These are phyloP conservation scores for Macrostomum lignano DNA, from an alignment of 1,140 invertebrate genomes.

Conservation along the genomic window DNA sequence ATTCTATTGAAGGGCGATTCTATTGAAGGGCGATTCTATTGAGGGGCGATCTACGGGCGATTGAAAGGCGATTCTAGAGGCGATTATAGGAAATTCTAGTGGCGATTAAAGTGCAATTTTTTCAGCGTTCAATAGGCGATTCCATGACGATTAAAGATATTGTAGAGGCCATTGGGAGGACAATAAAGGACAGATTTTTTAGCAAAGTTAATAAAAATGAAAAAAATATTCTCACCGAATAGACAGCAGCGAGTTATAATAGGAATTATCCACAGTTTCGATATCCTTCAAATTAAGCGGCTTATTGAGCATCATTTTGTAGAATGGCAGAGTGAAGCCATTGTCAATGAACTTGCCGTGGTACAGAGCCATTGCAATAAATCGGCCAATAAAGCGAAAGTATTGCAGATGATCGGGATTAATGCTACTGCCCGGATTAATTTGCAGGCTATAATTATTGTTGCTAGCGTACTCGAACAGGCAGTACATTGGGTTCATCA, in stretches of 20 bases:
- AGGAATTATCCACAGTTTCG: slow-evolving; percentile 48
- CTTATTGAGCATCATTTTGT: slow-evolving; percentile 87
- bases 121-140: too few species aligned
- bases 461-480: slow-evolving; percentile 98
- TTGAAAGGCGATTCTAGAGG: too few species aligned
- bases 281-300: slow-evolving; percentile 68
- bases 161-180: too few species aligned
- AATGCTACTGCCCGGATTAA: slow-evolving; percentile 95
- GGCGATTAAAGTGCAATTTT: too few species aligned
- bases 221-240: slow-evolving; percentile 28
- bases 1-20: too few species aligned
- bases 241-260: slow-evolving; percentile 67
- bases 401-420: slow-evolving; percentile 96
- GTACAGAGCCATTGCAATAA: slow-evolving; percentile 96
- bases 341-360: slow-evolving; percentile 97
- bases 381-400: slow-evolving; percentile 93
- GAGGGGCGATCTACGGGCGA: too few species aligned
- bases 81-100: too few species aligned
- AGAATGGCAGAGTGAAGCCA: slow-evolving; percentile 94
- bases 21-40: too few species aligned
- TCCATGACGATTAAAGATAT: too few species aligned
- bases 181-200: too few species aligned
- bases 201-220: too few species aligned
- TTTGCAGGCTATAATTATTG: slow-evolving; percentile 91
- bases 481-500: slow-evolving; percentile 97